phyloP scores from a whole-genome alignment of 2,797 vertebrate species.

The Nasua narica region DNA sequence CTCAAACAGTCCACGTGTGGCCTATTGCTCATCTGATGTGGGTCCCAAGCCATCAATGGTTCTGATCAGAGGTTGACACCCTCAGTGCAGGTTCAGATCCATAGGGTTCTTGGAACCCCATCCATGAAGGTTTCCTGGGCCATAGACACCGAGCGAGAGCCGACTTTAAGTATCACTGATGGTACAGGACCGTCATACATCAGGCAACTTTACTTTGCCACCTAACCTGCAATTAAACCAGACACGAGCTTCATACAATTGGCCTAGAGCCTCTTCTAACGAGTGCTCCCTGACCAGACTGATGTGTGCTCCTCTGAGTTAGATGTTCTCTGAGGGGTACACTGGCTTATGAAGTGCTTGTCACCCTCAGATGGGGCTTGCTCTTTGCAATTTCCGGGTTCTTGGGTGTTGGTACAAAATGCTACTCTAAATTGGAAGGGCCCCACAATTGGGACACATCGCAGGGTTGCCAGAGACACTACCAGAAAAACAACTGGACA shows the following conservation, averaged over 20 bases:
- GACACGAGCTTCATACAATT: background rate
- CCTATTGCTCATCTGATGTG: background rate
- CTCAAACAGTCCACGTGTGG: background rate
- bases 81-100: background rate
- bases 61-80: background rate
- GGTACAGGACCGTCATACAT: background rate
- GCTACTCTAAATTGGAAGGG: background rate
- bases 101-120: background rate
- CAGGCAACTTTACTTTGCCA: background rate
- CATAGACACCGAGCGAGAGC: background rate
- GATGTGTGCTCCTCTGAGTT: background rate
- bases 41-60: background rate
- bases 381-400: background rate
- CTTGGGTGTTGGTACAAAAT: background rate
- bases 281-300: background rate
- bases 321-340: background rate
- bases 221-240: background rate
- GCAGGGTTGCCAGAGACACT: background rate
- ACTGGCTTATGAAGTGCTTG: background rate
- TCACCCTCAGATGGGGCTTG: background rate
- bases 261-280: background rate
- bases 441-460: background rate
- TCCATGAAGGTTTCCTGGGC: background rate
- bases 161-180: background rate
- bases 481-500: background rate